Conservation (phyloP, 2,888 invertebrate genomes). For the Eupithecia exiguata region DNA sequence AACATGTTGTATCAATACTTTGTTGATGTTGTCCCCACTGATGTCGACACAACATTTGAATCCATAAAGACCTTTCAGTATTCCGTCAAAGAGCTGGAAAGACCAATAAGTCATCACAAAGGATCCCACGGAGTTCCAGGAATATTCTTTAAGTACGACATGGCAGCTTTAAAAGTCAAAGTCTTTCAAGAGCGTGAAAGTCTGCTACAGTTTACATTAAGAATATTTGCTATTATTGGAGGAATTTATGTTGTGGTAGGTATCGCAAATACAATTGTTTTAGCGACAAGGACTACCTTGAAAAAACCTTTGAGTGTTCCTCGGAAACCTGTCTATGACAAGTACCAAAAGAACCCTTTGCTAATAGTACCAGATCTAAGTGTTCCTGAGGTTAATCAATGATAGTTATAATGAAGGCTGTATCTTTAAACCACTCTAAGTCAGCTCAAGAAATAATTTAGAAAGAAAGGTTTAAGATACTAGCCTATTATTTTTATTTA, state of each 20-base stretch:
- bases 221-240: constrained; percentile 95
- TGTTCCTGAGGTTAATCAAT: constrained; percentile 73
- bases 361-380: constrained; percentile 65
- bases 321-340: constrained; percentile 50
- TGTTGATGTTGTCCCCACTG: constrained; percentile 97
- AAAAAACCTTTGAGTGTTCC: constrained; percentile 48
- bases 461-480: neutral
- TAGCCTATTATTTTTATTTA: neutral
- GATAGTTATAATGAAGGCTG: constrained; percentile 49
- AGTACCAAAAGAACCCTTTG: constrained; percentile 60
- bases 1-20: constrained; percentile 96
- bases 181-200: constrained; percentile 92
- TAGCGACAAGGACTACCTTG: constrained; percentile 58
- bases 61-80: constrained; percentile 94
- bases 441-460: neutral
- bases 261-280: constrained; percentile 69
- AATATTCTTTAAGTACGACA: constrained; percentile 97
- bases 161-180: constrained; percentile 93
- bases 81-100: constrained; percentile 94
- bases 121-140: constrained; percentile 98
- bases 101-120: constrained; percentile 86
- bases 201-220: constrained; percentile 90
- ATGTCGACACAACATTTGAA: constrained; percentile 91
- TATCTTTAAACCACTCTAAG: constrained; percentile 14
- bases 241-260: constrained; percentile 96